Evolutionary conservation across 1,140 invertebrate species (phyloP).

Genomic region (Ceratosolen solmsi): DNA sequence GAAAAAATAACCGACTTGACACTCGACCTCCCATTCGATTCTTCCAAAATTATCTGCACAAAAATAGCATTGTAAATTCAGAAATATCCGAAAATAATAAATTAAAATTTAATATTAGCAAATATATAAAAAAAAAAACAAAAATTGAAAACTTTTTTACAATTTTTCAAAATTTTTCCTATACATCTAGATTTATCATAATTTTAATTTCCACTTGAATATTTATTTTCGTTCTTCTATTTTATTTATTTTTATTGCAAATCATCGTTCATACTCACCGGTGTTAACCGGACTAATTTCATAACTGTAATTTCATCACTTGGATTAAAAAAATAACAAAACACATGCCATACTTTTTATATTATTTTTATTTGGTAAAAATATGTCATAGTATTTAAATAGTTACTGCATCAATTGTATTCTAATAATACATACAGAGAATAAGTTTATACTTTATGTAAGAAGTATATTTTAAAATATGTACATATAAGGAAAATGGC

Average conservation of each 20-base stretch:
- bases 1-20: neutral
- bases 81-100: constrained; percentile 41
- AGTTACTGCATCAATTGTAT: neutral
- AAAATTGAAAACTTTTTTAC: too few relatives aligned
- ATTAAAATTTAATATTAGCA: neutral
- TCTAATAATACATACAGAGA: constrained; percentile 31
- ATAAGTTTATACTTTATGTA: neutral
- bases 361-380: neutral
- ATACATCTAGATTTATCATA: neutral
- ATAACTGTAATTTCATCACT: neutral
- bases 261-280: neutral
- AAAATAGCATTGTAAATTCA: constrained; percentile 32
- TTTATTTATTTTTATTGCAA: too few relatives aligned
- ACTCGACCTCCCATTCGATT: neutral
- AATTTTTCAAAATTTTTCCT: too few relatives aligned
- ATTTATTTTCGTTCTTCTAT: neutral
- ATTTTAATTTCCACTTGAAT: neutral
- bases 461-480: neutral
- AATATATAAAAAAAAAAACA: too few relatives aligned
- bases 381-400: neutral
- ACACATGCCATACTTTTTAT: neutral
- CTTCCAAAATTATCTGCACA: constrained; percentile 12
- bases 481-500: neutral
- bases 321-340: neutral
- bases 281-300: neutral